A percentile compares a stretch with the other conserved stretches of the same genome.
Evolutionary conservation across 2,888 invertebrate genomes (phyloP).

Genomic region (Incurvaria masculella): DNA sequence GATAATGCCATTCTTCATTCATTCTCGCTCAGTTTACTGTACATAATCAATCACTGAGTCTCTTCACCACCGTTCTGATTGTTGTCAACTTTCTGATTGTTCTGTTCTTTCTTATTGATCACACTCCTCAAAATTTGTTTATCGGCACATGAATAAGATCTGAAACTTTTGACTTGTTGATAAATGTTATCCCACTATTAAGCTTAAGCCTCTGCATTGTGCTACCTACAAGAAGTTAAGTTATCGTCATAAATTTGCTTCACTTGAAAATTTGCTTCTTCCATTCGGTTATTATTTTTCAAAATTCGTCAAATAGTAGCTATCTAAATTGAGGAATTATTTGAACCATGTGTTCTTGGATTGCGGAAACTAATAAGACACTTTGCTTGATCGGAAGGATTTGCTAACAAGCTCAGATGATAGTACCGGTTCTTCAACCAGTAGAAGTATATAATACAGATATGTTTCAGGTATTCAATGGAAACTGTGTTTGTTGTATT

Average conservation of each 20-base stretch:
- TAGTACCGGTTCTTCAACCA: no score
- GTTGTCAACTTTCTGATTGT: no score
- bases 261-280: not conserved
- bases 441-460: no score
- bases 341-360: no score
- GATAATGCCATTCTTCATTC: not conserved
- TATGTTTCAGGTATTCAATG: no score
- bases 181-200: slow-evolving; percentile 7
- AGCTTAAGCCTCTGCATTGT: slow-evolving; percentile 45
- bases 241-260: not conserved
- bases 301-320: not conserved
- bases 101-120: no score
- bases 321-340: not conserved
- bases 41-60: not conserved
- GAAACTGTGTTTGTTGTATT: no score
- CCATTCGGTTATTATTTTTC: not conserved
- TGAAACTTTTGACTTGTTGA: slow-evolving; percentile 20
- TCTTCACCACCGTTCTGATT: no score
- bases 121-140: slow-evolving; percentile 31
- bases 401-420: no score
- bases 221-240: slow-evolving; percentile 5
- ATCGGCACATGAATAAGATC: slow-evolving; percentile 51
- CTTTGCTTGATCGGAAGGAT: no score
- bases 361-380: no score
- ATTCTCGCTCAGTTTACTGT: not conserved